phyloP scores from a whole-genome alignment of 2,113 vertebrate species.

The Sakesphorus luctuosus region DNA sequence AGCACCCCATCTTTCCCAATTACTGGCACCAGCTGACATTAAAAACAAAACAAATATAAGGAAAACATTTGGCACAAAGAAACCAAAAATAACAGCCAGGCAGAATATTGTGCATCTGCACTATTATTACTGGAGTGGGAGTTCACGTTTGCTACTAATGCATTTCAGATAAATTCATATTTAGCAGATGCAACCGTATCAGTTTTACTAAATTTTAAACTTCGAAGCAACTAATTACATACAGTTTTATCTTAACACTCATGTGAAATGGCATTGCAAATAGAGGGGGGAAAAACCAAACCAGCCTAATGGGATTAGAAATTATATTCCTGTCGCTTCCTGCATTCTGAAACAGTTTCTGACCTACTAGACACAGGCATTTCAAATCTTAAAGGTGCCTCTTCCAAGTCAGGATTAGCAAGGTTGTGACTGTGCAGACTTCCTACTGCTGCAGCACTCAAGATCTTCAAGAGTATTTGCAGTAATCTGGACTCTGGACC shows the following conservation, averaged over 20 bases:
- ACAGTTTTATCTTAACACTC: background rate
- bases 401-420: background rate
- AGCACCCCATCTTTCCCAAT: background rate
- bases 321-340: background rate
- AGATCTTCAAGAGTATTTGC: background rate
- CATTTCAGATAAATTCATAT: background rate
- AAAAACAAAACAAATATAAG: background rate
- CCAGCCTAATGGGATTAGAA: background rate
- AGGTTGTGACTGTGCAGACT: background rate
- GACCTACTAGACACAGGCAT: background rate
- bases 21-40: background rate
- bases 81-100: background rate
- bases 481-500: background rate
- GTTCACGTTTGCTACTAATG: background rate
- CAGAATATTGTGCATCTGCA: background rate
- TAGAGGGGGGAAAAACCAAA: background rate
- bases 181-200: background rate
- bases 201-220: background rate
- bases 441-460: background rate
- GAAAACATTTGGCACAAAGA: background rate
- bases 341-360: background rate
- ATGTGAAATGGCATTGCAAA: background rate
- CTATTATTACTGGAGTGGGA: background rate
- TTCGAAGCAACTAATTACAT: background rate
- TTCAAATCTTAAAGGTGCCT: background rate